Conservation (phyloP, 2,797 vertebrate genomes). For the Pangasius djambal region DNA sequence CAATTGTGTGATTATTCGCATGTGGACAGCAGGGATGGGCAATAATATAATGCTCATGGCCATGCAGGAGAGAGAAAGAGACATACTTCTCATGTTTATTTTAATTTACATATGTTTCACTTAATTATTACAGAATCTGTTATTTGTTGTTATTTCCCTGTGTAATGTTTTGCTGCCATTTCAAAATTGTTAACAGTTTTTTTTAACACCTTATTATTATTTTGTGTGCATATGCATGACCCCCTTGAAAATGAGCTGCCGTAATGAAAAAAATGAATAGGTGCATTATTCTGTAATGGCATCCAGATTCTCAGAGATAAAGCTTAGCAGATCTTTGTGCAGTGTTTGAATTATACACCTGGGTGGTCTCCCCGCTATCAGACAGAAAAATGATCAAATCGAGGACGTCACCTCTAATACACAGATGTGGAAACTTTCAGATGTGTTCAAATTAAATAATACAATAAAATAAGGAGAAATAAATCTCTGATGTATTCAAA, state of each 20-base stretch:
- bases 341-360: background rate
- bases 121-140: background rate
- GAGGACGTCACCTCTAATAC: background rate
- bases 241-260: background rate
- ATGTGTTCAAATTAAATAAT: background rate
- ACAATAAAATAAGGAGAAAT: background rate
- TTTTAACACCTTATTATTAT: background rate
- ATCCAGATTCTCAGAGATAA: conserved; percentile 42
- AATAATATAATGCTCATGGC: background rate
- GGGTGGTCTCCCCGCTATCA: background rate
- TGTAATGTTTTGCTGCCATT: background rate
- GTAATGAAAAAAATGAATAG: background rate
- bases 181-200: background rate
- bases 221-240: background rate
- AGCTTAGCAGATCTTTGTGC: conserved; percentile 10
- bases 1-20: background rate
- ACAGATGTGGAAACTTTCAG: background rate
- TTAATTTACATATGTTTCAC: background rate
- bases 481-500: background rate
- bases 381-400: background rate
- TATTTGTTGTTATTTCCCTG: background rate
- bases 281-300: conserved; percentile 17
- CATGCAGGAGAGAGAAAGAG: background rate
- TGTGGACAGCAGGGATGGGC: background rate
- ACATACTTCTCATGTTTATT: background rate